Conservation (phyloP, 2,888 invertebrate genomes). For the Chrysomela aeneicollis region DNA sequence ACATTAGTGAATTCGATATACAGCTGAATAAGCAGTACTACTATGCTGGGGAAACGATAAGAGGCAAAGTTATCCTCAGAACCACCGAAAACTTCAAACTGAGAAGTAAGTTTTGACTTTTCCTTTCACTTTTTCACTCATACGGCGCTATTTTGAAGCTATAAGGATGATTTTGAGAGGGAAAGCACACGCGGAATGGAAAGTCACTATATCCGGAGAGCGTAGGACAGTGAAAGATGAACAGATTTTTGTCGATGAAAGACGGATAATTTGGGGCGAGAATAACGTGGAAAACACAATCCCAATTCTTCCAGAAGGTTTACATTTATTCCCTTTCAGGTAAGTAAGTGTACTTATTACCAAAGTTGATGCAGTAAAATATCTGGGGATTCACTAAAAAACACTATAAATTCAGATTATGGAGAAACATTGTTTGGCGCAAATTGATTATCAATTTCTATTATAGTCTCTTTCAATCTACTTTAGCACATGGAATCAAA, state of each 20-base stretch:
- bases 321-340: constrained; percentile 73
- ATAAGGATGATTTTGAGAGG: constrained; percentile 69
- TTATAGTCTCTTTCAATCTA: no score
- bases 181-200: constrained; percentile 81
- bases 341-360: constrained; percentile 37
- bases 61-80: constrained; percentile 73
- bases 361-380: no score
- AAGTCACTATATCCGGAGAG: constrained; percentile 77
- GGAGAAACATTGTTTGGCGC: no score
- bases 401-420: no score
- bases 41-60: constrained; percentile 76
- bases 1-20: constrained; percentile 79
- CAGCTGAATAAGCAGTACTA: constrained; percentile 77
- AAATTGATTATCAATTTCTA: no score
- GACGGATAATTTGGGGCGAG: constrained; percentile 77
- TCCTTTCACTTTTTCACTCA: not conserved
- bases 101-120: constrained; percentile 65
- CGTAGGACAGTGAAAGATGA: constrained; percentile 75
- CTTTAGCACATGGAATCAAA: no score
- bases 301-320: constrained; percentile 74
- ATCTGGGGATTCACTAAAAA: no score
- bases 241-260: constrained; percentile 78
- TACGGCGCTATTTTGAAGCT: not conserved
- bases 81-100: constrained; percentile 79
- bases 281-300: constrained; percentile 69